Evolutionary conservation across 2,113 vertebrate species (phyloP).

Genomic region (Seriola quinqueradiata): DNA sequence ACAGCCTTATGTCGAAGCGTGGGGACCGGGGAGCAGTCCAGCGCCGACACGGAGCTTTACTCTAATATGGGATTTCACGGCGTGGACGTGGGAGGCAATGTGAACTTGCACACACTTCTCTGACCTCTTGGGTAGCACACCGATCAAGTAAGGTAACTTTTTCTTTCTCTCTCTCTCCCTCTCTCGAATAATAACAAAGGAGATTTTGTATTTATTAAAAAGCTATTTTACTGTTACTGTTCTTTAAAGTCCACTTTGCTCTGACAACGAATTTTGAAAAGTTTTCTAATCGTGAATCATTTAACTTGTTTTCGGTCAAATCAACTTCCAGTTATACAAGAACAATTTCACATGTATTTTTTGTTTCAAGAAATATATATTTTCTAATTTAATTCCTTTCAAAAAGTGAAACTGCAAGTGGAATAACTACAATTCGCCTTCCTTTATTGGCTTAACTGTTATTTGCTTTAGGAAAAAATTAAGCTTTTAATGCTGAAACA

Average conservation of each 20-base stretch:
- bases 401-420: not conserved
- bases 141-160: conserved; percentile 54
- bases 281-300: not conserved
- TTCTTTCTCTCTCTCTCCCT: not conserved
- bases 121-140: conserved; percentile 39
- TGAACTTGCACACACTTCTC: conserved; percentile 37
- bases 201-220: not conserved
- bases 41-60: conserved; percentile 18
- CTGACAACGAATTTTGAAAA: not conserved
- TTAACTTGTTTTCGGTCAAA: not conserved
- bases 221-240: not conserved
- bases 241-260: not conserved
- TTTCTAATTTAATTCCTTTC: not conserved
- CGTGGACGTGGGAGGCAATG: conserved; percentile 48
- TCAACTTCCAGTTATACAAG: not conserved
- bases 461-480: not conserved
- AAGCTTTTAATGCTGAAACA: not conserved
- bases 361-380: too few relatives aligned
- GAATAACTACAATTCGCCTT: not conserved
- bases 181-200: not conserved
- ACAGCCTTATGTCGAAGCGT: conserved; percentile 64
- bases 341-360: not conserved
- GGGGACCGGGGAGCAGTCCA: conserved; percentile 42
- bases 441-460: not conserved
- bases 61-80: conserved; percentile 52